Percentiles rank a stretch among this genome's conserved stretches.
Conservation (phyloP, 2,888 invertebrate species). For the Drosophila siamana region DNA sequence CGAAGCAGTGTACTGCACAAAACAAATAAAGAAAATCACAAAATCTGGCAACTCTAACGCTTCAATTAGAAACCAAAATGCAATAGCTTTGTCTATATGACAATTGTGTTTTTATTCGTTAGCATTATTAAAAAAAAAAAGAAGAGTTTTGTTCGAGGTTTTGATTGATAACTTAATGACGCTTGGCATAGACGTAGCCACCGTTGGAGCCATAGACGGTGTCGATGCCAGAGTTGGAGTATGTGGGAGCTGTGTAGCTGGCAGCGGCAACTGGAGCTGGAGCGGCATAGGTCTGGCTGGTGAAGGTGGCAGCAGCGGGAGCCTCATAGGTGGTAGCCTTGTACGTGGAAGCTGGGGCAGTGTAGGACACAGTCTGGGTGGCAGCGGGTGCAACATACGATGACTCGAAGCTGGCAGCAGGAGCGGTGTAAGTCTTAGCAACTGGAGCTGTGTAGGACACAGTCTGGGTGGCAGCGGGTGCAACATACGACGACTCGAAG, state of each 20-base stretch:
- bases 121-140: conserved; percentile 23
- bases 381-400: conserved; percentile 47
- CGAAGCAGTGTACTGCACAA: not conserved
- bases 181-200: conserved; percentile 79
- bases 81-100: not conserved
- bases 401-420: conserved; percentile 31
- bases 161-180: conserved; percentile 24
- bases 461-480: conserved; percentile 29
- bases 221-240: conserved; percentile 53
- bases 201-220: conserved; percentile 82
- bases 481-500: conserved; percentile 21
- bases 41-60: not conserved
- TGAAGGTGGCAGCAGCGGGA: conserved; percentile 27
- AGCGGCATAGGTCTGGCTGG: conserved; percentile 22
- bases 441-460: conserved; percentile 27
- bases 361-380: conserved; percentile 31
- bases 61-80: not conserved
- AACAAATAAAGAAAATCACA: not conserved
- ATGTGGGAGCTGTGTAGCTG: conserved; percentile 31
- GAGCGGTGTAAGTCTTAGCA: conserved; percentile 28
- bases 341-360: conserved; percentile 42
- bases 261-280: conserved; percentile 46
- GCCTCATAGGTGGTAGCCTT: conserved; percentile 24
- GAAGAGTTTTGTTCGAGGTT: conserved; percentile 1
- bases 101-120: conserved; percentile 5